A percentile compares a stretch with the other conserved stretches of the same genome.
phyloP scores from a whole-genome alignment of 35 echinoderm and acorn worm genomes.

The Diadema setosum region DNA sequence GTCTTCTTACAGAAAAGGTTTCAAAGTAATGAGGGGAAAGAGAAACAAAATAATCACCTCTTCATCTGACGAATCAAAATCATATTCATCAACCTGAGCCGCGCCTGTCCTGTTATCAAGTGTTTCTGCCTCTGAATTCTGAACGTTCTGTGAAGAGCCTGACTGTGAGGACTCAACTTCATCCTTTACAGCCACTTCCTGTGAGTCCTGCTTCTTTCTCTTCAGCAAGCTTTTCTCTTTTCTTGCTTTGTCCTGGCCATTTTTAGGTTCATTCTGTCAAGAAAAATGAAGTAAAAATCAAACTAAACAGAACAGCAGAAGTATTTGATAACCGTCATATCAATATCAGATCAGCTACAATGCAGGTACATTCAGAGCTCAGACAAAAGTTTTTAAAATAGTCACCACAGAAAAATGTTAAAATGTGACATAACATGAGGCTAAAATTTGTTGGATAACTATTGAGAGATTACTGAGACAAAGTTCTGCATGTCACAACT shows the following conservation, averaged over 20 bases:
- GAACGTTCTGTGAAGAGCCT: neutral
- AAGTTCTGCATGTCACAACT: too few species aligned
- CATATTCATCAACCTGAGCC: conserved; percentile 73
- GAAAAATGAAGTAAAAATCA: neutral
- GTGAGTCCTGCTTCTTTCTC: neutral
- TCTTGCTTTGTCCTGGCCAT: neutral
- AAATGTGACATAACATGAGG: too few species aligned
- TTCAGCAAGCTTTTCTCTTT: neutral
- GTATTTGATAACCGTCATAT: too few species aligned
- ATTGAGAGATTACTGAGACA: too few species aligned
- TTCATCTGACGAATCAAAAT: conserved; percentile 98
- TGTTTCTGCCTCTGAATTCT: neutral
- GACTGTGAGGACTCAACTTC: neutral
- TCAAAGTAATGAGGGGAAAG: neutral
- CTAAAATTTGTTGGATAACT: too few species aligned
- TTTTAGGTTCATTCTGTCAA: neutral
- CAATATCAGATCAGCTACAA: too few species aligned
- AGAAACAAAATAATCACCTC: conserved; percentile 48
- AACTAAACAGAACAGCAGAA: too few species aligned
- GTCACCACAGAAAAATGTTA: too few species aligned
- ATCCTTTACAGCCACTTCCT: neutral
- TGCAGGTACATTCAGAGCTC: too few species aligned
- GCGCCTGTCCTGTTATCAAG: neutral
- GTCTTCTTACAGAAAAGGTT: neutral
- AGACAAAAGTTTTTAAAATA: too few species aligned